These are phyloP conservation scores for Entosphenus tridentatus DNA, from an alignment of 2,113 vertebrate species.

Conservation along the genomic window DNA sequence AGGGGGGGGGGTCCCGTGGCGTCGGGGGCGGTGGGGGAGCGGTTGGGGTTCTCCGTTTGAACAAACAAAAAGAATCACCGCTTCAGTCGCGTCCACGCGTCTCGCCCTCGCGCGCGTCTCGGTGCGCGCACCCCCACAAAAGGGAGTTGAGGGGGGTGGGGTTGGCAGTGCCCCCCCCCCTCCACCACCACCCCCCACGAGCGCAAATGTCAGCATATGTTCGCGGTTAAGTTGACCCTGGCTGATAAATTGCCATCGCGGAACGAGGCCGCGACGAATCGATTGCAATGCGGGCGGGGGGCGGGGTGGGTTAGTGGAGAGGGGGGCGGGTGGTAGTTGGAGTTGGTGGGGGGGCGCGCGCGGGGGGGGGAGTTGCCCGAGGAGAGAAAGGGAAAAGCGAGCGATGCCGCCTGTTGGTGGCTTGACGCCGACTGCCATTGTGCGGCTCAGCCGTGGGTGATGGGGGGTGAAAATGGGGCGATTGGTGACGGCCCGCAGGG, in stretches of 20 bases:
- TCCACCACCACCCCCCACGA: too few species aligned
- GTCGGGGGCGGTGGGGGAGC: not conserved
- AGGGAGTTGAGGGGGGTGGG: too few species aligned
- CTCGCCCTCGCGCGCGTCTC: too few species aligned
- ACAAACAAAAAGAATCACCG: not conserved
- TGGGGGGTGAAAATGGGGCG: not conserved
- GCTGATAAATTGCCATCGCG: too few species aligned
- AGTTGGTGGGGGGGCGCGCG: not conserved
- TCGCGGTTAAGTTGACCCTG: too few species aligned
- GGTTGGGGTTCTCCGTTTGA: not conserved
- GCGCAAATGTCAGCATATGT: too few species aligned
- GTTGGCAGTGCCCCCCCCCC: too few species aligned
- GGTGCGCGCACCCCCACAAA: too few species aligned
- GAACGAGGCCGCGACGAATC: too few species aligned
- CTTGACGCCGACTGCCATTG: too few species aligned
- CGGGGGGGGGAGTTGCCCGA: not conserved
- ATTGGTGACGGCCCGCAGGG: not conserved
- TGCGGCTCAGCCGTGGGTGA: not conserved
- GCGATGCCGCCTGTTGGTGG: not conserved
- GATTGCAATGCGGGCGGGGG: not conserved
- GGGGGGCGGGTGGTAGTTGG: not conserved
- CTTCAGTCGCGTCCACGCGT: too few species aligned
- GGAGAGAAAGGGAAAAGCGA: not conserved
- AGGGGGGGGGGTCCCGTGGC: not conserved
- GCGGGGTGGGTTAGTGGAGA: not conserved